Evolutionary conservation across 35 echinoderm and acorn worm genomes (phyloP), one percentile per base, ranked within the genome.

Genomic region (Lytechinus pictus): DNA sequence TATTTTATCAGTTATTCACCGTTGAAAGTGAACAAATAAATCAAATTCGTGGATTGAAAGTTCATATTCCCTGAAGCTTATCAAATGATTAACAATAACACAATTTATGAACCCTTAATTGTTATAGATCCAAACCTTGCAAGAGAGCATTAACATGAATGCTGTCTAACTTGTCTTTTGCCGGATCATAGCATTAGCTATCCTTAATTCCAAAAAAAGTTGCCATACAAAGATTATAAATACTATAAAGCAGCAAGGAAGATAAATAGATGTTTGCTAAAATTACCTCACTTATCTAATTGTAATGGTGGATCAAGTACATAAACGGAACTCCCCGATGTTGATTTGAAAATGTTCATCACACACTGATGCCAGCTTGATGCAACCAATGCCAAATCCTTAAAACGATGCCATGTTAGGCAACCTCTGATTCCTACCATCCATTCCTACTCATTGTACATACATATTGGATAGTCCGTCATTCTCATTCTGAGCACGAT

Each of bases 281-380:
- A 2, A 11, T 58, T 24, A 79, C 66, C 33, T 24, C 6, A 79
- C 19, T 79, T 79, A 79, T 79, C 66, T 79, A 79, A 79, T 24
- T 5, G 66, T 79, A 24, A 79, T 24, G 14, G 12, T 16, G 12
- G 14, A 57, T 57, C 1, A 13, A 79, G 6, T 79, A 79, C 2
- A 79, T 4, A 79, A 24, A 79, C 14, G 21, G 12, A 58, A 24
- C 19, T 79, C n/a, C 19, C 66, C 14, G 56, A 11, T 79, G n/a
- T 79, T 79, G 66, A 79, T 16, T 79, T 19, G 66, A 79, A 24
- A 79, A 79, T 44, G 66, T 79, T 79, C 66, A 79, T 79, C 66
- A 79, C 66, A 79, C 66, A 79, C 66, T 79, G 66, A 79, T 79
- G 66, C 66, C 66, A 79, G 66, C 66, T 79, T 79, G 19, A 24